Evolutionary conservation across 2,113 vertebrate genomes (phyloP), one percentile per base, ranked within the genome.

Genomic region (Lonchura striata): DNA sequence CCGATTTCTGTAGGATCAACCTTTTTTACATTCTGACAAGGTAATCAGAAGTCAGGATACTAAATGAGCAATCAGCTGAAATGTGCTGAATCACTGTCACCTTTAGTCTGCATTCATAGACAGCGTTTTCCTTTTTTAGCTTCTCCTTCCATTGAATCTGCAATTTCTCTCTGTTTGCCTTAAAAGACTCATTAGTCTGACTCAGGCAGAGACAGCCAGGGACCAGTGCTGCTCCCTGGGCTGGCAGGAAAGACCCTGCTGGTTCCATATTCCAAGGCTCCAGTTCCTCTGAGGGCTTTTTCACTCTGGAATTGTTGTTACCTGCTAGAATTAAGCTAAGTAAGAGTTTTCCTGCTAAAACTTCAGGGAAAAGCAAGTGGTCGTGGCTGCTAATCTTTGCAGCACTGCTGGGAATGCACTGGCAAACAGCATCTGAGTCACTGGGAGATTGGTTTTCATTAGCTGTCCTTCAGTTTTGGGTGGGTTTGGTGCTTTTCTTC

Each of bases 41-140:
- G 92, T 95, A 96, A 96, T 97, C 94, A 95, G 70, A 90, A 96
- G 90, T 82, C 79, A 75, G 77, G 94, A 24, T 83, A 11, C 65
- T 71, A 95, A 96, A 93, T 81, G 90, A 96, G 92, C 95, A 86
- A 92, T 95, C 90, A 90, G 76, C 31, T 78, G 72, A 81, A 95
- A 93, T 78, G 86, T 96, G 93, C 96, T 96, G 95, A 95, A 94
- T 96, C 96, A 97, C 92, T 94, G 95, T 96, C 94, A 93, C 95
- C 94, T 97, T 97, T 95, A 90, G 77, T 90, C 94, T 94, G 92
- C 72, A 9, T 96, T 96, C 85, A 65, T 53, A 95, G 95, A 72
- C 80, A 93, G 88, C 47, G 1, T 80, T 94, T 95, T 94, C 95
- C 93, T 74, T 95, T 96, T 96, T 89, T 97, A 95, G 82, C 81